These are phyloP conservation scores for Vanessa atalanta DNA, from an alignment of 1,140 invertebrate species.

Conservation along the genomic window DNA sequence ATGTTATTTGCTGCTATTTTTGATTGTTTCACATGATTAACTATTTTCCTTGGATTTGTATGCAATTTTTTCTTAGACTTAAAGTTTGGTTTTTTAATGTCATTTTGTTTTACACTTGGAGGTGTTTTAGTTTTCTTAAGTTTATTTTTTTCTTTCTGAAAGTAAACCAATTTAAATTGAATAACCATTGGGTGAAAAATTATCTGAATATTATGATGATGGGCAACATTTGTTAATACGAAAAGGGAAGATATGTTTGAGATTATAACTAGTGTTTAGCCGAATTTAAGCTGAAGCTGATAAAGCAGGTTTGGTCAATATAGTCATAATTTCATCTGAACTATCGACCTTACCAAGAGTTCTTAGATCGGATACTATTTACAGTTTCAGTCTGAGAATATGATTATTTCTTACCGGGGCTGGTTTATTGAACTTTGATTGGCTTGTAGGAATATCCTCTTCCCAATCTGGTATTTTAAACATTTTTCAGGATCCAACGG, in stretches of 20 bases:
- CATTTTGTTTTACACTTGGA: conserved; percentile 3
- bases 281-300: too few species aligned
- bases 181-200: not conserved
- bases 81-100: conserved; percentile 21
- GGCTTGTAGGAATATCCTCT: conserved; percentile 56
- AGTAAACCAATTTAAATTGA: not conserved
- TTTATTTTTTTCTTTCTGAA: conserved; percentile 18
- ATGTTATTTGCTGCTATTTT: too few species aligned
- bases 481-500: conserved; percentile 43
- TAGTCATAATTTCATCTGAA: too few species aligned
- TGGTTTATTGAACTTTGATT: conserved; percentile 39
- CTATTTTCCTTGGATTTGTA: not conserved
- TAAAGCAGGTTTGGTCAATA: too few species aligned
- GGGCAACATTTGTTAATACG: too few species aligned
- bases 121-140: conserved; percentile 12
- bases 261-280: too few species aligned
- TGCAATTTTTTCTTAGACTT: conserved; percentile 23
- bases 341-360: too few species aligned
- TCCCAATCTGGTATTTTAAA: conserved; percentile 73
- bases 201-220: not conserved
- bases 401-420: conserved; percentile 41
- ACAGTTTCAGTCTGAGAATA: too few species aligned
- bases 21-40: too few species aligned
- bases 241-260: too few species aligned
- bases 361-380: too few species aligned